These are phyloP conservation scores for Ctenopoma multispine DNA, from an alignment of 2,797 vertebrate genomes.

Conservation along the genomic window DNA sequence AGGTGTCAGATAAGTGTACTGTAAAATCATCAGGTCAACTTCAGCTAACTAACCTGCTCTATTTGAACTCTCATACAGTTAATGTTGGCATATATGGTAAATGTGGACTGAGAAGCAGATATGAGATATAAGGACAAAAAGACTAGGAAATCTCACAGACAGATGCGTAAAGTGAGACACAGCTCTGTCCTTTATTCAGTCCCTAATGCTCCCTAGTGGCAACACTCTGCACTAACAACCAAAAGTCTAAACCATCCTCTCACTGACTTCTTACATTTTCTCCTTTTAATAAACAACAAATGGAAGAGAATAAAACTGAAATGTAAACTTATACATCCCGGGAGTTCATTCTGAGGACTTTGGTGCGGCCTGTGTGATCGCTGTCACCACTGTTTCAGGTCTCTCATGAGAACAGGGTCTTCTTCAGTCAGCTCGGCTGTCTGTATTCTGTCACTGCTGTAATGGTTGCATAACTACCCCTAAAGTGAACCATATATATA, in stretches of 20 bases:
- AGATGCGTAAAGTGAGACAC: background rate
- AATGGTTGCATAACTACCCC: slow-evolving; percentile 19
- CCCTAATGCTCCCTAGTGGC: slow-evolving; percentile 76
- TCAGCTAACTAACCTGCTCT: background rate
- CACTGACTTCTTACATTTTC: background rate
- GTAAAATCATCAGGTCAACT: slow-evolving; percentile 4
- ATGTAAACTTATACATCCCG: background rate
- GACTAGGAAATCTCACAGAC: background rate
- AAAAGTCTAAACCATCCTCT: background rate
- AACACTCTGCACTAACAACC: slow-evolving; percentile 34
- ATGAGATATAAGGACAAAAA: background rate
- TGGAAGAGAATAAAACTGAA: background rate
- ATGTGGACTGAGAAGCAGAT: background rate
- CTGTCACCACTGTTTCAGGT: slow-evolving; percentile 11
- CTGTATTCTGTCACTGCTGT: slow-evolving; percentile 11
- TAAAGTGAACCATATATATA: slow-evolving; percentile 9
- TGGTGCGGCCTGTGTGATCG: background rate
- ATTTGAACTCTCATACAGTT: background rate
- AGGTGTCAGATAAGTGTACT: slow-evolving; percentile 27
- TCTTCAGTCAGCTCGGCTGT: slow-evolving; percentile 12
- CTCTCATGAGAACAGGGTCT: slow-evolving; percentile 9
- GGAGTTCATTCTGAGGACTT: background rate
- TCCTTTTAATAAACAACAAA: background rate
- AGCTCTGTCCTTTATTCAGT: slow-evolving; percentile 37
- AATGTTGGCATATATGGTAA: background rate